These are phyloP conservation scores for Drosophila watanabei DNA, from an alignment of 1,140 invertebrate species.

Conservation along the genomic window DNA sequence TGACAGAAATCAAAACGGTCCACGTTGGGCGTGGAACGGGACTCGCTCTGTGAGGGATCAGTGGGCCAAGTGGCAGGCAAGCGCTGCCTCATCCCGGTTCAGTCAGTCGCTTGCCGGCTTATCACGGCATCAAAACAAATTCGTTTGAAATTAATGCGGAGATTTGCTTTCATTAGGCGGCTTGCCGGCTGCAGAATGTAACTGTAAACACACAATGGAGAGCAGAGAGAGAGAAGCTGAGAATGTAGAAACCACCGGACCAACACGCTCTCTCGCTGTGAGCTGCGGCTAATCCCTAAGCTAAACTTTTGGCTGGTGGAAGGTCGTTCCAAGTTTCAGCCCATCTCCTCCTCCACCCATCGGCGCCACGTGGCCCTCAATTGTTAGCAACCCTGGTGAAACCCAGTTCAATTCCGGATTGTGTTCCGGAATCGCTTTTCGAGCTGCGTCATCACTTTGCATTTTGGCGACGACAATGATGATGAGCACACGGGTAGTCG, in stretches of 20 bases:
- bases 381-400: conserved; percentile 15
- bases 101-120: conserved; percentile 55
- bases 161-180: conserved; percentile 84
- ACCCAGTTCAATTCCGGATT: conserved; percentile 25
- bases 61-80: conserved; percentile 77
- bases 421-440: conserved; percentile 73
- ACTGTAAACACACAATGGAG: conserved; percentile 72
- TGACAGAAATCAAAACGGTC: conserved; percentile 79
- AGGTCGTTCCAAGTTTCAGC: conserved; percentile 57
- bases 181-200: conserved; percentile 72
- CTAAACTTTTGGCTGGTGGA: conserved; percentile 73
- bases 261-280: conserved; percentile 55
- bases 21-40: conserved; percentile 35
- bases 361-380: conserved; percentile 57
- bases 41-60: conserved; percentile 25
- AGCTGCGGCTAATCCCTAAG: conserved; percentile 73
- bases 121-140: conserved; percentile 85
- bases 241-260: conserved; percentile 55
- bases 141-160: conserved; percentile 85
- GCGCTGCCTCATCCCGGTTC: conserved; percentile 34
- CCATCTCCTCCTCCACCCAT: conserved; percentile 12
- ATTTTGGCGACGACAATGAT: conserved; percentile 17
- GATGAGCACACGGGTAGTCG: conserved; percentile 15
- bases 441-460: conserved; percentile 74
- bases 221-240: neutral